Conservation (phyloP, 2,113 vertebrate species). For the Notothenia coriiceps region DNA sequence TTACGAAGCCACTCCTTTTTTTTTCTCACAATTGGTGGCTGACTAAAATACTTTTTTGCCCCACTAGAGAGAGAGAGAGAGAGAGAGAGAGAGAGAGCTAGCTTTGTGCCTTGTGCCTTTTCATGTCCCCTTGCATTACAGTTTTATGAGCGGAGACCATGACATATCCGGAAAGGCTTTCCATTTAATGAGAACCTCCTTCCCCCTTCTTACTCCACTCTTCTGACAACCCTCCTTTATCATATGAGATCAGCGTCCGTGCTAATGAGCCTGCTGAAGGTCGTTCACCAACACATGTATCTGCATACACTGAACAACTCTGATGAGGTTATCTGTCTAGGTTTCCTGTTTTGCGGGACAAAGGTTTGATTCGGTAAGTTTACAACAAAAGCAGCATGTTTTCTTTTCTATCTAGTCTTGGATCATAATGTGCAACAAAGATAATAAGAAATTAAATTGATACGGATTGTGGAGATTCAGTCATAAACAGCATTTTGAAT, state of each 20-base stretch:
- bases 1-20: no score
- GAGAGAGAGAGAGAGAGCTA: neutral
- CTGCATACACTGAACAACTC: neutral
- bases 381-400: neutral
- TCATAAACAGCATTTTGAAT: neutral
- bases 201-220: neutral
- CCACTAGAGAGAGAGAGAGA: no score
- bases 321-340: slow-evolving; percentile 13
- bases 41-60: no score
- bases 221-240: slow-evolving; percentile 6
- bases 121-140: slow-evolving; percentile 25
- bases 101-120: slow-evolving; percentile 23
- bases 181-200: slow-evolving; percentile 46
- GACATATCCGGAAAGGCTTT: slow-evolving; percentile 47
- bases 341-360: neutral
- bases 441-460: neutral
- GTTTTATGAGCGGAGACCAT: slow-evolving; percentile 40
- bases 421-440: neutral
- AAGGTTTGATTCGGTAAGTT: neutral
- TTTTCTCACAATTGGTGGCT: no score
- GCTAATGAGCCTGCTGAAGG: slow-evolving; percentile 36
- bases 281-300: slow-evolving; percentile 20
- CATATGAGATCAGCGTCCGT: slow-evolving; percentile 36
- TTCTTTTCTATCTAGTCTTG: neutral
- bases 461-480: neutral